These are phyloP conservation scores for Stenchaetothrips biformis DNA, from an alignment of 2,888 invertebrate species.

Conservation along the genomic window DNA sequence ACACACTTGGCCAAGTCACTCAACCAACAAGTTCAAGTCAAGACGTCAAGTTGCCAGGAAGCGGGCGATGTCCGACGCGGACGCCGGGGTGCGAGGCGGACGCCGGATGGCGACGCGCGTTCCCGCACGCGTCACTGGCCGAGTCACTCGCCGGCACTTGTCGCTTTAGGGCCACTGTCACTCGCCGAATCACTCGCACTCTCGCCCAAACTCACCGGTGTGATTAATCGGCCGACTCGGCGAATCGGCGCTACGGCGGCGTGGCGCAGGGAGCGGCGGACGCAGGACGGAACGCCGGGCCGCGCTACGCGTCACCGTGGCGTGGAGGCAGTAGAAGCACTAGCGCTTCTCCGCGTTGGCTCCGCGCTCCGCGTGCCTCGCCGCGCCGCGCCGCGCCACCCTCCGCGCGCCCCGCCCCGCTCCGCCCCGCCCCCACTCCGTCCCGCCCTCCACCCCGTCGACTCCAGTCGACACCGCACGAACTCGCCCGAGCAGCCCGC, in stretches of 20 bases:
- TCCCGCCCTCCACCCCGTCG: background rate
- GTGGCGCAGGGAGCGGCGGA: slow-evolving; percentile 16
- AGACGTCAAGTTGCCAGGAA: background rate
- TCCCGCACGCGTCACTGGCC: too few species aligned
- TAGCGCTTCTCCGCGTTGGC: slow-evolving; percentile 2
- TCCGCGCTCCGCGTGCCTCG: background rate
- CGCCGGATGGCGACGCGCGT: background rate
- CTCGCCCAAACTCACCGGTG: background rate
- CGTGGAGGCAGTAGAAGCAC: slow-evolving; percentile 15
- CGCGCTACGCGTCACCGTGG: slow-evolving; percentile 9
- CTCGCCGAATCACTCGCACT: background rate
- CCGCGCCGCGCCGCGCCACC: background rate
- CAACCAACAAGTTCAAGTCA: slow-evolving; percentile 10
- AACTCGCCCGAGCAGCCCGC: slow-evolving; percentile 21
- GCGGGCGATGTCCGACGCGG: background rate
- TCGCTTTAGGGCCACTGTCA: background rate
- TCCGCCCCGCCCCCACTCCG: background rate
- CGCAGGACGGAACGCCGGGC: background rate
- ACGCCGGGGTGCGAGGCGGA: background rate
- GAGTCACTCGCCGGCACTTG: background rate
- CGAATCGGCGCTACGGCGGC: background rate
- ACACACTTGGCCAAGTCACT: background rate
- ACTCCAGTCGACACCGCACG: slow-evolving; percentile 24
- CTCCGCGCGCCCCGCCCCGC: background rate
- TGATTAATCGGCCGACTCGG: background rate